Evolutionary conservation across 2,113 vertebrate genomes (phyloP).

Genomic region (Caranx ignobilis): DNA sequence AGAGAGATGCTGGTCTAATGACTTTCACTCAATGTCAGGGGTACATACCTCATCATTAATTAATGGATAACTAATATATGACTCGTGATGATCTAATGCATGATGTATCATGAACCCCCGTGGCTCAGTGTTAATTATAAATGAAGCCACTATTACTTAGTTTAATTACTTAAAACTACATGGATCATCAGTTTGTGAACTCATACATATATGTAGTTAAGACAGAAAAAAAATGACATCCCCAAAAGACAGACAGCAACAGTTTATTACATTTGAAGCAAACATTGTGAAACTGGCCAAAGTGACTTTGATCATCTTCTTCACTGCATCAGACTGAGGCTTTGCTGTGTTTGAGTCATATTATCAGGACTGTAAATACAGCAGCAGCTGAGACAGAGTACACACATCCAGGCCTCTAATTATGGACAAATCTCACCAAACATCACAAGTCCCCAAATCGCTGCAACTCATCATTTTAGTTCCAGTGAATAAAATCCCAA

Average conservation of each 20-base stretch:
- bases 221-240: background rate
- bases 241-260: background rate
- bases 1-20: constrained; percentile 5
- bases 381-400: no score
- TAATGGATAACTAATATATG: constrained; percentile 32
- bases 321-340: no score
- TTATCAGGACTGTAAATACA: background rate
- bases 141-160: constrained; percentile 22
- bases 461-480: no score
- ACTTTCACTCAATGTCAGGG: constrained; percentile 18
- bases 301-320: constrained; percentile 1
- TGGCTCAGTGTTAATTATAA: constrained; percentile 28
- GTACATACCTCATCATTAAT: constrained; percentile 23
- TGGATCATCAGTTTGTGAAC: constrained; percentile 24
- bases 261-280: background rate
- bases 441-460: no score
- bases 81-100: constrained; percentile 33
- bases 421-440: background rate
- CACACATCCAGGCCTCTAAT: no score
- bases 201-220: constrained; percentile 25
- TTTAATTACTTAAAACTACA: constrained; percentile 36
- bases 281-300: background rate
- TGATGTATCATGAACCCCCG: constrained; percentile 35
- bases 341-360: no score
- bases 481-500: no score